Conservation (phyloP, 2,888 invertebrate species). For the Mechanitis messenoides region DNA sequence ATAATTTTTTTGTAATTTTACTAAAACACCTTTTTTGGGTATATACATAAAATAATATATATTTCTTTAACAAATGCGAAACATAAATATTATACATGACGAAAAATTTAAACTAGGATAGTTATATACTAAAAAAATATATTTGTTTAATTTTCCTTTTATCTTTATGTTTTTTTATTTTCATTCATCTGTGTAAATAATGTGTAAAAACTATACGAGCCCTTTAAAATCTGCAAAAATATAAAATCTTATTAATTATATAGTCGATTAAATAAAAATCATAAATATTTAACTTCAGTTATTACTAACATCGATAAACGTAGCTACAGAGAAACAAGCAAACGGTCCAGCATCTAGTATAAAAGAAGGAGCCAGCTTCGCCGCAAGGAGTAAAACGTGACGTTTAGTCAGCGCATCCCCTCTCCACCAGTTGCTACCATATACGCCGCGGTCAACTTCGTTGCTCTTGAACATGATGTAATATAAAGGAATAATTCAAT, state of each 20-base stretch:
- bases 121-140: too few species aligned
- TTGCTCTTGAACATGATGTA: slow-evolving; percentile 36
- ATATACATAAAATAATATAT: too few species aligned
- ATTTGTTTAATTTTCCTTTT: neutral
- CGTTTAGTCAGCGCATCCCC: slow-evolving; percentile 37
- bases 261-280: neutral
- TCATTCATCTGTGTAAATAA: slow-evolving; percentile 48
- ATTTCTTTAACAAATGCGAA: too few species aligned
- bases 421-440: slow-evolving; percentile 54
- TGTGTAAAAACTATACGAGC: slow-evolving; percentile 56
- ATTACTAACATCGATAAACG: slow-evolving; percentile 51
- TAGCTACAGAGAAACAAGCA: slow-evolving; percentile 44
- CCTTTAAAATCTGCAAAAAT: slow-evolving; percentile 49
- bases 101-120: too few species aligned
- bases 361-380: slow-evolving; percentile 41
- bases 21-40: too few species aligned
- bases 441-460: slow-evolving; percentile 42
- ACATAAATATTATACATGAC: too few species aligned
- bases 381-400: slow-evolving; percentile 43
- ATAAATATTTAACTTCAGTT: neutral
- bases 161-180: neutral
- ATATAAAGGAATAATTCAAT: neutral
- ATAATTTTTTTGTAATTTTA: too few species aligned
- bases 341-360: slow-evolving; percentile 51
- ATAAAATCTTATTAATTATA: neutral